A percentile compares a stretch with the other conserved stretches of the same genome.
phyloP scores from a whole-genome alignment of 2,888 invertebrate genomes.

The Trachelus tabidus region DNA sequence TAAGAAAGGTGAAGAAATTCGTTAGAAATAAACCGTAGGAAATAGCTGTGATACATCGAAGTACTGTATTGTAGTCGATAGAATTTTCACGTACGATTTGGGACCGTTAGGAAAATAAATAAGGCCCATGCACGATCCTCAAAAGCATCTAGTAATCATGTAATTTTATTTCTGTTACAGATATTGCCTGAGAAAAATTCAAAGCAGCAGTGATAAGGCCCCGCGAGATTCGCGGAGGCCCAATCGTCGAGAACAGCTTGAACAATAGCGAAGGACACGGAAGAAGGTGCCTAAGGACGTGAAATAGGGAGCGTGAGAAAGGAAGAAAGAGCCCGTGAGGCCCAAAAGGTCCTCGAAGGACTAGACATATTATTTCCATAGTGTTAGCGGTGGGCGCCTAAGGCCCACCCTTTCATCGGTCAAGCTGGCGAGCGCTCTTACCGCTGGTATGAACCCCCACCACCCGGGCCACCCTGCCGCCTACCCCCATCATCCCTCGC shows the following conservation, averaged over 20 bases:
- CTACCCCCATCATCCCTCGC: constrained; percentile 69
- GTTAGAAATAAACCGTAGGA: not conserved
- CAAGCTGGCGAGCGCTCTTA: constrained; percentile 89
- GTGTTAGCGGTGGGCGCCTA: constrained; percentile 59
- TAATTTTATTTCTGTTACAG: constrained; percentile 42
- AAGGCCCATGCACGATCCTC: too few species aligned
- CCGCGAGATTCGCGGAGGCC: constrained; percentile 34
- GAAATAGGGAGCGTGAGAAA: not conserved
- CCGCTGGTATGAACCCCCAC: constrained; percentile 91
- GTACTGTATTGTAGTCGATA: not conserved
- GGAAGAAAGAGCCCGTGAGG: not conserved
- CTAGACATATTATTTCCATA: not conserved
- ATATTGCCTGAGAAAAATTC: constrained; percentile 40
- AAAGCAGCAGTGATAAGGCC: constrained; percentile 39
- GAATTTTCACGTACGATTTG: not conserved
- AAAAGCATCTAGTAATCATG: not conserved
- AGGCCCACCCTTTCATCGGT: constrained; percentile 70
- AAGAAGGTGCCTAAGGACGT: not conserved
- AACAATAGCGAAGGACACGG: not conserved
- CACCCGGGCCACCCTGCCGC: constrained; percentile 70
- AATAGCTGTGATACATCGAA: not conserved
- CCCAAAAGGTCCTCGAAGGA: not conserved
- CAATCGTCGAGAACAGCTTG: constrained; percentile 2
- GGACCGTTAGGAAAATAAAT: not conserved
- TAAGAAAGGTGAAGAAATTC: constrained; percentile 12